Evolutionary conservation across 1,140 invertebrate species (phyloP), one percentile per base, ranked within the genome.

Genomic region (Drosophila pectinifera): DNA sequence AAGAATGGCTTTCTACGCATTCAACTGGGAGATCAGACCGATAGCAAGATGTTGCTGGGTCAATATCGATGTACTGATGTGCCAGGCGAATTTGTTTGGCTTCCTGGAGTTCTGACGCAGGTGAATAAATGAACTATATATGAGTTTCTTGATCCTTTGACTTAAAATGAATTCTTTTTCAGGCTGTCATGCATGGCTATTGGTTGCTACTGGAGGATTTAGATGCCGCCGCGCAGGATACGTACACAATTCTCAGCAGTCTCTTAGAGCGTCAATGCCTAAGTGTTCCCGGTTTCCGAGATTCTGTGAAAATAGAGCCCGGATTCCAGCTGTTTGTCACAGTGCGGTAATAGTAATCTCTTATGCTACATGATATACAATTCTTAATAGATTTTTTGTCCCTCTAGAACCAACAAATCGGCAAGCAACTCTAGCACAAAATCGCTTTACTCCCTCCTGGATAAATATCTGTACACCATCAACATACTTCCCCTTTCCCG

Each of bases 131-230:
- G 14, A 5, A 2, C 0, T 3, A 0, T 20, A n/a, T 14, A 31
- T 55, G 3, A 22, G 20, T 16, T n/a, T 14, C 18, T n/a, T 6
- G 39, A 8, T 3, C 18, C 5, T n/a, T 20, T 26, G 22, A 22
- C 22, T 22, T 4, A 22, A 1, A 1, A 22, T 22, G 22, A 22
- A 22, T 22, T 61, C 78, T 92, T 51, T 28, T 39, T 1, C n/a
- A 97, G 94, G 98, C 98, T 61, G 96, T 99, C 5, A 94, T 95
- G 68, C 94, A 96, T 85, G 98, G 98, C 0, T 95, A 96, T 90
- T 99, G 99, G 98, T 93, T 99, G 43, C 93, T 99, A 1, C 92
- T 99, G 39, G 99, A 99, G 94, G 99, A 99, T 92, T 95, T 99
- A 61, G 98, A 99, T 90, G 95, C 95, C 78, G 98, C 98, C 11